These are phyloP conservation scores for Octodon degus DNA, from an alignment of 2,113 vertebrate species.

Conservation along the genomic window DNA sequence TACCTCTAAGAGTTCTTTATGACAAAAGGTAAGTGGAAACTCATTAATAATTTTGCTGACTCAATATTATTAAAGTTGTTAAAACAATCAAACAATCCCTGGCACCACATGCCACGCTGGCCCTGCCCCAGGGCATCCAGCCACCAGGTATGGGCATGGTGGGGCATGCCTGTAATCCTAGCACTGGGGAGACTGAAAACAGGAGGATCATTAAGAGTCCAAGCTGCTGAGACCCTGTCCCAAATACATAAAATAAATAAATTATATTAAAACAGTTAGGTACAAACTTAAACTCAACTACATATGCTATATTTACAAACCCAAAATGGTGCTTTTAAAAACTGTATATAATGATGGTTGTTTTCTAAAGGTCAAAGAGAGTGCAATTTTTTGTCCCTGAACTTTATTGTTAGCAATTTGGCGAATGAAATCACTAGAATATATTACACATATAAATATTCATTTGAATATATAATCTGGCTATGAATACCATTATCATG, in stretches of 20 bases:
- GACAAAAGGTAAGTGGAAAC: background rate
- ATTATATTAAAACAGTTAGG: background rate
- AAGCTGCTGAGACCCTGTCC: too few species aligned
- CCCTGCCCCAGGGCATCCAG: too few species aligned
- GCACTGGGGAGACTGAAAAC: too few species aligned
- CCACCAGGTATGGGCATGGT: too few species aligned
- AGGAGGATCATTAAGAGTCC: too few species aligned
- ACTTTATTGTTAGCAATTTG: background rate
- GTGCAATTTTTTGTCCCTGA: background rate
- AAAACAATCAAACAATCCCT: background rate
- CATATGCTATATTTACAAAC: background rate
- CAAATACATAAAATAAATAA: too few species aligned
- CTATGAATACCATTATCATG: conserved; percentile 39
- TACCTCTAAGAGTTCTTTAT: background rate
- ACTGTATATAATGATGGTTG: background rate
- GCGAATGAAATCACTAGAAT: conserved; percentile 12
- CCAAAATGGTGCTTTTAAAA: background rate
- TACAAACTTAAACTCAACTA: background rate
- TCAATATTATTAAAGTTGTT: background rate
- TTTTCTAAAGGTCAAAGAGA: conserved; percentile 22
- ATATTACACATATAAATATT: background rate
- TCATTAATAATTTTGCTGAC: background rate
- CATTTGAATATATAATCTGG: conserved; percentile 6
- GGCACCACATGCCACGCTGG: too few species aligned
- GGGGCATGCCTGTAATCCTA: too few species aligned